Evolutionary conservation across 2,797 vertebrate species (phyloP), one percentile per base, ranked within the genome.

Genomic region (Hypotaenidia okinawae): DNA sequence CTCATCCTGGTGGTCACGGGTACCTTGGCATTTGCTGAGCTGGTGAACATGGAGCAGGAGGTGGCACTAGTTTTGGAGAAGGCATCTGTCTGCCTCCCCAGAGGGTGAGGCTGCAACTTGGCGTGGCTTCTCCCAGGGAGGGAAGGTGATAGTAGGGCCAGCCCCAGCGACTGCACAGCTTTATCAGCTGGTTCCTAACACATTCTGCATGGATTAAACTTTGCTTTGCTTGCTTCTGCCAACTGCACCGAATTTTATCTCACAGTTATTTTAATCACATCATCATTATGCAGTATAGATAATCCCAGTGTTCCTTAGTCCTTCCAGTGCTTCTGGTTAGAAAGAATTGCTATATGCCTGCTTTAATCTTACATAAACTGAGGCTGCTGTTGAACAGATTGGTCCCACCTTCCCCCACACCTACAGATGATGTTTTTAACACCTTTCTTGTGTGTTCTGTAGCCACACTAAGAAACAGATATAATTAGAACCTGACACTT

Each of bases 1-100:
- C 13, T 41, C 49, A 1, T 41, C 8, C 24, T 41, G 16, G 23
- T 0, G 0, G 19, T n/a, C 25, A 10, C 17, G 39, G 63, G 16
- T 39, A 33, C 43, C 3, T 58, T 17, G 43, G 16, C 7, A 9
- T 2, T 33, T 14, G 70, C 17, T 68, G 43, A 59, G 33, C 58
- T 24, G 58, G 9, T 33, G 52, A 8, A 14, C 6, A 11, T 21
- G 64, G 21, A 54, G 25, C 25, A 35, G 28, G 41, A 82, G 49
- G 22, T 66, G 54, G 58, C 27, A 6, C 14, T 66, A 68, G 45
- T 49, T 28, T 30, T 32, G 41, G 47, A 67, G 54, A 28, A 67
- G 66, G 28, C 23, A 12, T 28, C 25, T 35, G 41, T 15, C 45
- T 11, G 1, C 9, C 4, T 23, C 32, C 16, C 7, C 18, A 5